These are phyloP conservation scores for Coelinius sp. DNA, from an alignment of 2,888 invertebrate genomes.

Conservation along the genomic window DNA sequence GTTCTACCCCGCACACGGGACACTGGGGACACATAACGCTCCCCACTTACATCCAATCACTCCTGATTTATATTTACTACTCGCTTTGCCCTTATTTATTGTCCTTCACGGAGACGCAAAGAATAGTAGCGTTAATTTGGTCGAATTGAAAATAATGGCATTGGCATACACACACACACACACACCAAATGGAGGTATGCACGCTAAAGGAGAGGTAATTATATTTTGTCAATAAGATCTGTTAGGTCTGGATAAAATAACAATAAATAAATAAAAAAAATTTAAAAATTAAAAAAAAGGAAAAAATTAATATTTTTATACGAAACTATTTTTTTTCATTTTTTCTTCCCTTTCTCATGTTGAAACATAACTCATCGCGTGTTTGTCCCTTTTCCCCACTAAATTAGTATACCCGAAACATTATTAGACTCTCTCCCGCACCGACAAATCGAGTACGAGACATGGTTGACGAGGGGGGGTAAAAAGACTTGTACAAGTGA, in stretches of 20 bases:
- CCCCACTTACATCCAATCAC: slow-evolving; percentile 71
- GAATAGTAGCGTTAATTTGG: slow-evolving; percentile 68
- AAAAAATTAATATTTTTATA: neutral
- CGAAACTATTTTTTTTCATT: neutral
- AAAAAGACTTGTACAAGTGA: slow-evolving; percentile 26
- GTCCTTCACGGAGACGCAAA: slow-evolving; percentile 62
- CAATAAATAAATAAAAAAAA: slow-evolving; percentile 29
- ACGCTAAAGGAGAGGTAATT: slow-evolving; percentile 13
- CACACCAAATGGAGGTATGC: slow-evolving; percentile 30
- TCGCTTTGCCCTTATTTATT: slow-evolving; percentile 70
- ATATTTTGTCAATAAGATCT: too few species aligned
- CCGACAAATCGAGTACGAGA: neutral
- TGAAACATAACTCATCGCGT: slow-evolving; percentile 22
- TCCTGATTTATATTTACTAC: slow-evolving; percentile 72
- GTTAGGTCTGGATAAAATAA: too few species aligned
- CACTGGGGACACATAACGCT: slow-evolving; percentile 71
- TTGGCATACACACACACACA: slow-evolving; percentile 26
- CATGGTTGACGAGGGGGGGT: slow-evolving; percentile 17
- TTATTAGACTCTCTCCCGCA: slow-evolving; percentile 38
- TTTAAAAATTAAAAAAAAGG: slow-evolving; percentile 21
- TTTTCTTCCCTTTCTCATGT: neutral
- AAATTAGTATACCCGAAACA: slow-evolving; percentile 46
- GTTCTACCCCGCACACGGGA: slow-evolving; percentile 68
- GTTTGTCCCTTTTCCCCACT: slow-evolving; percentile 39
- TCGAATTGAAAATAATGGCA: slow-evolving; percentile 70